Evolutionary conservation across 2,888 invertebrate species (phyloP).

Genomic region (Bedellia somnulentella): DNA sequence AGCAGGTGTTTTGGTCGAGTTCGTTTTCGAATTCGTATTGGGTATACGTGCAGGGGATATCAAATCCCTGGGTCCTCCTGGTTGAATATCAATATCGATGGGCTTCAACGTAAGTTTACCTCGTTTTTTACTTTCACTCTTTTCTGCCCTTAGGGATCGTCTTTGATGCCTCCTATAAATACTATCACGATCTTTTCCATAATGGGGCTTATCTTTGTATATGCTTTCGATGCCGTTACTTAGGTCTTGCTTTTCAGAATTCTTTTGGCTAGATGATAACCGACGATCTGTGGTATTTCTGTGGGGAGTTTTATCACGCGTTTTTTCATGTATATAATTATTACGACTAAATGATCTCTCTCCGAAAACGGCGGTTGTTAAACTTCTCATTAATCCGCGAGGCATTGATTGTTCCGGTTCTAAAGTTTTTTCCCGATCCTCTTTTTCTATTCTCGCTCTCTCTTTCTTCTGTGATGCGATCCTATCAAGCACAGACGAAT

Average conservation of each 20-base stretch:
- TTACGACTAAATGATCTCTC: conserved; percentile 61
- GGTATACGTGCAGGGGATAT: conserved; percentile 47
- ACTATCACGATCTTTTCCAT: conserved; percentile 53
- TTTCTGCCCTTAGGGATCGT: conserved; percentile 63
- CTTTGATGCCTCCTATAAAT: conserved; percentile 53
- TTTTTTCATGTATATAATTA: conserved; percentile 60
- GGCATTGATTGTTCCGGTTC: conserved; percentile 61
- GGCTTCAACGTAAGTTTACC: conserved; percentile 56
- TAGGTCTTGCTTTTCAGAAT: conserved; percentile 27
- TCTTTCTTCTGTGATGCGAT: conserved; percentile 64
- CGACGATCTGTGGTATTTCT: conserved; percentile 48
- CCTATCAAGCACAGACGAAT: conserved; percentile 73
- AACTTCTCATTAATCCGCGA: conserved; percentile 66
- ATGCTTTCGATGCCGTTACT: conserved; percentile 37
- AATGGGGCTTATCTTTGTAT: conserved; percentile 24
- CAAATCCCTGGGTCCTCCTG: conserved; percentile 46
- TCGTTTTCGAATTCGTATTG: conserved; percentile 29
- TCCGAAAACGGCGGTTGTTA: conserved; percentile 71
- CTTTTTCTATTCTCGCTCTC: conserved; percentile 45
- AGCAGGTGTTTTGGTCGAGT: conserved; percentile 30
- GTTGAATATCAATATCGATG: conserved; percentile 51
- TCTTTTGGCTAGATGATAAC: conserved; percentile 35
- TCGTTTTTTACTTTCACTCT: conserved; percentile 59
- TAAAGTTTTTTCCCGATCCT: conserved; percentile 70
- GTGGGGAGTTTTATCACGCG: conserved; percentile 68